These are phyloP conservation scores for Plodia interpunctella DNA, from an alignment of 1,140 invertebrate genomes.

Conservation along the genomic window DNA sequence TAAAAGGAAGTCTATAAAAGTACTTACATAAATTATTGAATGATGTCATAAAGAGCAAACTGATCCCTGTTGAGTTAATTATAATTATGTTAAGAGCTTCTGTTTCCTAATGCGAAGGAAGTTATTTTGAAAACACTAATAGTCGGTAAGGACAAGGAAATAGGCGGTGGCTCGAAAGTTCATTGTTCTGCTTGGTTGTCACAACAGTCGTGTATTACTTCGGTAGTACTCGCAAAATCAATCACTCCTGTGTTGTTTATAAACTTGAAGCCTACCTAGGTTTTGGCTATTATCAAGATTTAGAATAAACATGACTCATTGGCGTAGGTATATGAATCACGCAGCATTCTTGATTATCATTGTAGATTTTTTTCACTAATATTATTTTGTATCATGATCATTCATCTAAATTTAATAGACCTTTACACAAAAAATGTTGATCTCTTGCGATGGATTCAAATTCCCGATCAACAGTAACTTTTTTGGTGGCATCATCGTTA, in stretches of 20 bases:
- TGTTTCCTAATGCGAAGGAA: background rate
- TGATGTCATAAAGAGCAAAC: too few relatives aligned
- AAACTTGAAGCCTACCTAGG: background rate
- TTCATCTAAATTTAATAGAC: background rate
- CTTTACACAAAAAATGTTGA: background rate
- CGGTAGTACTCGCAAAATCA: background rate
- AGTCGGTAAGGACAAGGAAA: background rate
- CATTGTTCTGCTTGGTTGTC: constrained; percentile 8
- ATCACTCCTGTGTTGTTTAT: background rate
- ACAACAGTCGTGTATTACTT: constrained; percentile 5
- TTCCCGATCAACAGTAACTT: background rate
- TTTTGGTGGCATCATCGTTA: background rate
- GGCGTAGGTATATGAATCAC: background rate
- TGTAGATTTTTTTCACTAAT: background rate
- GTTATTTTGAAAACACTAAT: background rate
- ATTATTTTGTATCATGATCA: background rate
- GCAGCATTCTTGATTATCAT: background rate
- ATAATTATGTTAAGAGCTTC: too few relatives aligned
- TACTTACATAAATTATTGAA: too few relatives aligned
- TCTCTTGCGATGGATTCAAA: background rate
- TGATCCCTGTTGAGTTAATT: too few relatives aligned
- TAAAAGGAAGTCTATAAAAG: too few relatives aligned
- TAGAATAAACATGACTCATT: background rate
- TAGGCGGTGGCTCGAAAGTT: background rate
- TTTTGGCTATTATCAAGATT: background rate